Evolutionary conservation across 2,113 vertebrate genomes (phyloP).

Genomic region (Shinisaurus crocodilurus): DNA sequence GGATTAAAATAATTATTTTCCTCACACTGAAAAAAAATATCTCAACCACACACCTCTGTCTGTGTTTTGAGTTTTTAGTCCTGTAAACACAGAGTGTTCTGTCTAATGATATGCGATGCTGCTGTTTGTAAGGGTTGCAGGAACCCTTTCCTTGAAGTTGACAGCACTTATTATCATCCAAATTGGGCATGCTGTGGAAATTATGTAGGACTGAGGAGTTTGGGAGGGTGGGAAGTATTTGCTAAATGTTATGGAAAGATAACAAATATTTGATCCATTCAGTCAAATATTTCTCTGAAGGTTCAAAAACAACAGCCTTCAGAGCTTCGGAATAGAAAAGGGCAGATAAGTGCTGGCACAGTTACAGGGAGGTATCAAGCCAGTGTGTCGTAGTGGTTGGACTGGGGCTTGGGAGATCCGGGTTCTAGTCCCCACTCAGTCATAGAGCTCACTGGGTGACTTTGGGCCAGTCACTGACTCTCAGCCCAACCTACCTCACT

Average conservation of each 20-base stretch:
- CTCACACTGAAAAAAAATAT: slow-evolving; percentile 28
- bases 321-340: not conserved
- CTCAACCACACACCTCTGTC: not conserved
- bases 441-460: no score
- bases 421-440: no score
- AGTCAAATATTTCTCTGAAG: slow-evolving; percentile 35
- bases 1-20: slow-evolving; percentile 27
- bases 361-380: not conserved
- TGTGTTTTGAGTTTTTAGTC: slow-evolving; percentile 14
- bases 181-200: not conserved
- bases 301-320: not conserved
- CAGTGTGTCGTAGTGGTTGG: no score
- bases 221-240: slow-evolving; percentile 43
- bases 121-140: slow-evolving; percentile 10
- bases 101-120: slow-evolving; percentile 5
- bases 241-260: slow-evolving; percentile 41
- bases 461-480: no score
- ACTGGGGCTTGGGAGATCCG: no score
- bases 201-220: slow-evolving; percentile 1
- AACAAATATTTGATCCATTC: slow-evolving; percentile 51
- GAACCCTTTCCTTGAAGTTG: not conserved
- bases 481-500: no score
- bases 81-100: not conserved
- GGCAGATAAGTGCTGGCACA: not conserved
- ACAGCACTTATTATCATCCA: not conserved